Base-by-base conservation (phyloP, 2,113 vertebrate genomes). In the Rana temporaria region DNA sequence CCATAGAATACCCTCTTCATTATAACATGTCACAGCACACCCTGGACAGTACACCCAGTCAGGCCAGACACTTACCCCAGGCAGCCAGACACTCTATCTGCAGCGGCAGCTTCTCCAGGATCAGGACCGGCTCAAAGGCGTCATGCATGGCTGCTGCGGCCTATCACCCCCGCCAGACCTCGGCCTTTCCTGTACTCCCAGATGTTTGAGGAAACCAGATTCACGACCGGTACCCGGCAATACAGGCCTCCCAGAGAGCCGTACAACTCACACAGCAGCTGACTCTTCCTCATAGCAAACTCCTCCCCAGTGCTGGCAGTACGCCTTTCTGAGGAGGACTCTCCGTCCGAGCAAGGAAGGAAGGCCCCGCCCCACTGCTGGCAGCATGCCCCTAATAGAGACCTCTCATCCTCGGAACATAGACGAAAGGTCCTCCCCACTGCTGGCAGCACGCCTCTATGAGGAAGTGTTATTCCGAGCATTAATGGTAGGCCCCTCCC, bases 1-100 rank as follows among this genome's bases (percentile, higher is more conserved):
- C 4, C 4, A 38, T 38, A 38, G 34, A 5, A 5, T 38, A 5
- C 7, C 34, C 34, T 38, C 34, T 38, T 38, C 34, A 38, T 38
- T 1, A 38, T 38, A 38, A 38, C 34, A 38, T 38, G 34, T 38
- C 34, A 38, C 7, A 38, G 34, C 4, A 38, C 5, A 38, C 34
- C 1, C 24, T 19, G 57, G 7, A 19, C 24, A 16, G 64, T 6
- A 5, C 2, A 26, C 20, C 12, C 24, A 62, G 26, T 3, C 63
- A 8, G 42, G 9, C 42, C 42, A 48, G 6, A 12, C 42, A 88
- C 95, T 97, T 85, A 98, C 97, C 97, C 97, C 98, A 99, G 79
- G 96, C 96, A 68, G 98, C 96, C 78, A 99, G 86, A 34, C 97
- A 98, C 91, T 99, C 98, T 57, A 98, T 98, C 89, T 99, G 97